These are phyloP conservation scores for Tanypteryx hageni DNA, from an alignment of 2,888 invertebrate genomes.

Conservation along the genomic window DNA sequence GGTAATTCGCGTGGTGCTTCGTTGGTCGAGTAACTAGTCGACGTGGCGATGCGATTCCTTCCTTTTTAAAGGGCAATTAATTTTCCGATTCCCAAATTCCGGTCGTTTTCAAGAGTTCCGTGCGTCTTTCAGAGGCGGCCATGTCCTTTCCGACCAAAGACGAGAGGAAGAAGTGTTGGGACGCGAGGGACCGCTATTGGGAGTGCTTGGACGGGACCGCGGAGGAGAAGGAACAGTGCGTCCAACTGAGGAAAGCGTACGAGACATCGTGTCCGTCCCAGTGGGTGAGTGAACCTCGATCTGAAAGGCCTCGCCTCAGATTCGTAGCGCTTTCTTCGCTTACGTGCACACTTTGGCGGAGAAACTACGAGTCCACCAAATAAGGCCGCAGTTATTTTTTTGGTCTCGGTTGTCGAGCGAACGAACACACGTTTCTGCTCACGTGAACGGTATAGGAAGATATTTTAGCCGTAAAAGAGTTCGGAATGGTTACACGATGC, in stretches of 20 bases:
- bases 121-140: constrained; percentile 54
- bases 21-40: too few species aligned
- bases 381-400: too few species aligned
- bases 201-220: constrained; percentile 84
- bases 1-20: too few species aligned
- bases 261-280: constrained; percentile 87
- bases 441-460: too few species aligned
- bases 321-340: too few species aligned
- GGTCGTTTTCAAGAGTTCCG: background rate
- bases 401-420: too few species aligned
- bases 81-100: too few species aligned
- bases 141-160: constrained; percentile 91
- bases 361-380: too few species aligned
- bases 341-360: too few species aligned
- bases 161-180: constrained; percentile 90
- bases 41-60: background rate
- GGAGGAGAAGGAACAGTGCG: constrained; percentile 80
- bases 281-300: constrained; percentile 81
- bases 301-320: background rate
- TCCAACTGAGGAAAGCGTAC: constrained; percentile 83
- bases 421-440: too few species aligned
- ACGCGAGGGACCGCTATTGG: constrained; percentile 91
- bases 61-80: background rate
- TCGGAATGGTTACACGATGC: too few species aligned
- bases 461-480: too few species aligned